Conservation (phyloP, 2,888 invertebrate genomes). For the Andrena flavipes region DNA sequence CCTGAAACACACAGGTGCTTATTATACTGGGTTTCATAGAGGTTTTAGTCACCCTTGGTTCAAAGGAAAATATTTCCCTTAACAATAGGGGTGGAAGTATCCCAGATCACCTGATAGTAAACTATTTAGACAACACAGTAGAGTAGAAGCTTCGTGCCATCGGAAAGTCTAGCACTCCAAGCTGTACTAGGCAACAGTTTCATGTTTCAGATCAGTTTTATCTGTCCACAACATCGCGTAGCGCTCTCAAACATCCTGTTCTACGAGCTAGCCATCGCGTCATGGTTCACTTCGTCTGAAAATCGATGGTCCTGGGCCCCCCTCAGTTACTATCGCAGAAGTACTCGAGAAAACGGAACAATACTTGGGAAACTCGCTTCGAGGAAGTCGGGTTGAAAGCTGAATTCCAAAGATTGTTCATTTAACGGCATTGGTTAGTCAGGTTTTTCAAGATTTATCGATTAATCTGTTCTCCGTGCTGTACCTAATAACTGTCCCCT, state of each 20-base stretch:
- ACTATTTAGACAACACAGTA: too few species aligned
- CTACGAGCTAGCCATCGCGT: background rate
- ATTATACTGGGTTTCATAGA: too few species aligned
- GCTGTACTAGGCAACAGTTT: slow-evolving; percentile 1
- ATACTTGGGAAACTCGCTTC: slow-evolving; percentile 27
- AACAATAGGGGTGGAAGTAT: too few species aligned
- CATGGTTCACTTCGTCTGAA: slow-evolving; percentile 16
- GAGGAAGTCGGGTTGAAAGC: slow-evolving; percentile 31
- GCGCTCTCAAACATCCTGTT: background rate
- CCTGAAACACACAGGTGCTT: too few species aligned
- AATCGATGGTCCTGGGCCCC: slow-evolving; percentile 18
- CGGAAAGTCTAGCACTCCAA: background rate
- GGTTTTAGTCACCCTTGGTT: too few species aligned
- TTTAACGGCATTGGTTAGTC: background rate
- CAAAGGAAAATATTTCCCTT: too few species aligned
- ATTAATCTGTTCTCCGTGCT: background rate
- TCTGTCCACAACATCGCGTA: slow-evolving; percentile 7
- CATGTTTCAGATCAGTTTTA: slow-evolving; percentile 9
- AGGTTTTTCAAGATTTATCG: background rate
- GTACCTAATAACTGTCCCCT: slow-evolving; percentile 17
- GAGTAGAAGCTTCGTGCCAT: too few species aligned
- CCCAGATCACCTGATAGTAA: too few species aligned
- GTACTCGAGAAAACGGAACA: slow-evolving; percentile 33
- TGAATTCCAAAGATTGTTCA: slow-evolving; percentile 28
- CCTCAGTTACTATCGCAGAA: slow-evolving; percentile 20